phyloP scores from a whole-genome alignment of 1,140 invertebrate species.

The Lutraria rhynchaena region DNA sequence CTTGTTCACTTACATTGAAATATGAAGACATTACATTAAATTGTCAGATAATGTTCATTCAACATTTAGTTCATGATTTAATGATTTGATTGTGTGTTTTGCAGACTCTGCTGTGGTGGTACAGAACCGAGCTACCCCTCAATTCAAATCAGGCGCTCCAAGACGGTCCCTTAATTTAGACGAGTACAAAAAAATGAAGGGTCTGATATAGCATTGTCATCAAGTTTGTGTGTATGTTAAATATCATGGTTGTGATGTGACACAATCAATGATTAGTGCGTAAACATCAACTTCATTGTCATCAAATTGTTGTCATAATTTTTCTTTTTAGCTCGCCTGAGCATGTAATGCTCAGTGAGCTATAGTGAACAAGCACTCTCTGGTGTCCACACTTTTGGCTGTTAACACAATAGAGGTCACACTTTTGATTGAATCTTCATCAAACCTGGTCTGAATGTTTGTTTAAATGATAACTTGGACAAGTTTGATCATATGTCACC shows the following conservation, averaged over 20 bases:
- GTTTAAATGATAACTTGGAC: too few relatives aligned
- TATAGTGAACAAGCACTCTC: neutral
- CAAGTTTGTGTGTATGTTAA: neutral
- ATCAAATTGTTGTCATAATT: neutral
- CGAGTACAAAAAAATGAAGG: conserved; percentile 98
- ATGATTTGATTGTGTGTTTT: too few relatives aligned
- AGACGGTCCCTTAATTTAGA: conserved; percentile 95
- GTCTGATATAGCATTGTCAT: conserved; percentile 87
- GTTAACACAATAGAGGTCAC: too few relatives aligned
- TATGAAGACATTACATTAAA: too few relatives aligned
- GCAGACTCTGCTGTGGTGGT: conserved; percentile 88
- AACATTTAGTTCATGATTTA: too few relatives aligned
- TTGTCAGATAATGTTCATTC: too few relatives aligned
- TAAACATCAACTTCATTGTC: neutral
- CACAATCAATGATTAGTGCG: neutral
- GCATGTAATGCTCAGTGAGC: too few relatives aligned
- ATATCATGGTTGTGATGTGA: neutral
- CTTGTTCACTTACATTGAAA: too few relatives aligned
- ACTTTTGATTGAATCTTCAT: too few relatives aligned
- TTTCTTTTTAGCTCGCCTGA: neutral
- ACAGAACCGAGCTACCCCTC: conserved; percentile 88
- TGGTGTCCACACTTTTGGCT: neutral
- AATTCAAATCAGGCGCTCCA: conserved; percentile 90
- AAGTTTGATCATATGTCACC: too few relatives aligned
- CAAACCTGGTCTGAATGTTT: too few relatives aligned